Base-by-base conservation (phyloP, 2,113 vertebrate genomes). In the Camelus dromedarius region DNA sequence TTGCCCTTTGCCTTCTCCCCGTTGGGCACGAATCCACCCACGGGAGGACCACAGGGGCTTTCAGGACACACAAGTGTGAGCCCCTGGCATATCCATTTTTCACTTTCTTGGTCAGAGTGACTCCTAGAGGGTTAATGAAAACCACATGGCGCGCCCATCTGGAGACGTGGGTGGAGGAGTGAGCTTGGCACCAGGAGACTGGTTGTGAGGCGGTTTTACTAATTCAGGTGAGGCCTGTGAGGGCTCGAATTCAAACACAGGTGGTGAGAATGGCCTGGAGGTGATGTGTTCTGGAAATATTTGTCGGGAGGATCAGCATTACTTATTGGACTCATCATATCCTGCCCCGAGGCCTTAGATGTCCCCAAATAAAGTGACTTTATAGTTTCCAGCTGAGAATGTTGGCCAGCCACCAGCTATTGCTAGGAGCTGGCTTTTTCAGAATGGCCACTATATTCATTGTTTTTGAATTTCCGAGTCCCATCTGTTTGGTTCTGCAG, bases 321-420 rank as follows among this genome's bases (percentile, higher is more conserved):
- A 4, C 66, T 96, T 83, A 75, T 5, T 93, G 95, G 94, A 88
- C 83, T 96, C 92, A 87, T 97, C 94, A 91, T 32, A 92, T 96
- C 95, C 95, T 97, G 94, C 94, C 97, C 94, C 0, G 87, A 95
- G 94, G 97, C 95, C 69, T 96, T 88, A 56, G 80, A 32, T 96
- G 97, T 98, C 94, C 92, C 95, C 85, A 77, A 97, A 96, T 91
- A 96, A 93, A 97, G 91, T 46, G 79, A 97, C 84, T 95, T 96
- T 96, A 96, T 94, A 85, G 70, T 95, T 97, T 96, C 93, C 97
- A 97, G 96, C 91, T 97, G 95, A 96, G 93, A 91, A 91, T 85
- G 70, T 83, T 98, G 94, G 97, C 94, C 8, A 50, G 52, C 15
- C 15, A 92, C 87, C 96, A 97, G 96, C 58, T 28, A 66, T 26